These are phyloP conservation scores for Ophioninae sp. DNA, from an alignment of 2,888 invertebrate genomes.

Conservation along the genomic window DNA sequence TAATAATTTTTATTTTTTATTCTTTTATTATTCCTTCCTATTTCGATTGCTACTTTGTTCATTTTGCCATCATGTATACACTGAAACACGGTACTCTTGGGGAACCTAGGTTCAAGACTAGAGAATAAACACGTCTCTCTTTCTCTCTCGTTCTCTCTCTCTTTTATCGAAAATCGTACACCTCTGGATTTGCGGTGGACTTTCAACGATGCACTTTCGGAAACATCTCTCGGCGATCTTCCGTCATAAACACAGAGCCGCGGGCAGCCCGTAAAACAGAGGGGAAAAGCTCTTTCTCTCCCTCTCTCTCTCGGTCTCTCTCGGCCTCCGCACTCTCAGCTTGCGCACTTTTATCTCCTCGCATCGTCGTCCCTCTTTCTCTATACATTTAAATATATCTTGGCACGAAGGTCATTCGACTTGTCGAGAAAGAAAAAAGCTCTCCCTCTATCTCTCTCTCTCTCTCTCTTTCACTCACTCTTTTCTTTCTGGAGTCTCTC, in stretches of 20 bases:
- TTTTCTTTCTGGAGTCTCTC: background rate
- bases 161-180: background rate
- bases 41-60: too few relatives aligned
- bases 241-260: constrained; percentile 21
- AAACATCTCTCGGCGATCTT: constrained; percentile 25
- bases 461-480: background rate
- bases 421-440: constrained; percentile 10
- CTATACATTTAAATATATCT: constrained; percentile 54
- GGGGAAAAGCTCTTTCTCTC: constrained; percentile 32
- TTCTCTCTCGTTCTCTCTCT: background rate
- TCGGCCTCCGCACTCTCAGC: background rate
- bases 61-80: too few relatives aligned
- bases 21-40: too few relatives aligned
- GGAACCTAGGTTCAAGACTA: too few relatives aligned
- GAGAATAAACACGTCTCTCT: background rate
- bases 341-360: background rate
- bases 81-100: too few relatives aligned
- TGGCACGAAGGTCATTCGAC: constrained; percentile 57
- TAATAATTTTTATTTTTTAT: too few relatives aligned
- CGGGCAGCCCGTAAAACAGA: constrained; percentile 1
- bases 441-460: background rate
- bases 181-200: constrained; percentile 12
- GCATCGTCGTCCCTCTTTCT: constrained; percentile 41
- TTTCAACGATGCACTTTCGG: constrained; percentile 42
- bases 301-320: background rate